Base-by-base conservation (phyloP, 2,888 invertebrate species). In the Caenorhabditis sp. region DNA sequence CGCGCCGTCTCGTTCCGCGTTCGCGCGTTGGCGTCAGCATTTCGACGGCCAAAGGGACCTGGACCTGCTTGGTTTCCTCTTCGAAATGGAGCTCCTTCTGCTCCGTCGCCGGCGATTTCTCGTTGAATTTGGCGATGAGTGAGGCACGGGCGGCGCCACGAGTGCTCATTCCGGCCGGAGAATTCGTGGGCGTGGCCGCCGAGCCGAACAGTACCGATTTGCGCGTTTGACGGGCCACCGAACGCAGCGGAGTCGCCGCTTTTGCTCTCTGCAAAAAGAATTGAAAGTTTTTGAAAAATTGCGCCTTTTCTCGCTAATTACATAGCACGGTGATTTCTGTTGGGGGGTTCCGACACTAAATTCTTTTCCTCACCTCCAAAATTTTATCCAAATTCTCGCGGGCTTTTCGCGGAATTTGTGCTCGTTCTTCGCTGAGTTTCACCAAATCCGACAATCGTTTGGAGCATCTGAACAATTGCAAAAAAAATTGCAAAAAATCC, bases 381-480 rank as follows among this genome's bases (percentile, higher is more conserved):
- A 70, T 43, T 27, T 58, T 56, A 13, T 70, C 58, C 45, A 75
- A 24, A 37, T 70, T 75, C 46, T 70, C 70, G 13, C 58, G 27
- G 1, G 76, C 76, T 27, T 56, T 70, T 22, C 39, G 58, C 30
- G 72, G 66, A 1, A 77, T 20, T 32, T 56, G 41, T 6, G 61
- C 24, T 11, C 72, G 52, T 61, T 77, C 72, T 20, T 66, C 77
- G 27, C 72, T 72, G 41, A 72, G 35, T 26, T 78, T 82, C 20
- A 82, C 78, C 20, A 82, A 35, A 20, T 80, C 82, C 17, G 78
- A 78, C 6, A 82, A 52, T 13, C 76, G 32, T 43, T 59, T 78
- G 17, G 75, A 78, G 55, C 68, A 62, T 46, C 68, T 56, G 26
- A 27, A 41, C 17, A 27, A 26, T 41, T 43, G 32, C 30, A 24